Conservation (phyloP, 2,797 vertebrate species). For the Menidia menidia region DNA sequence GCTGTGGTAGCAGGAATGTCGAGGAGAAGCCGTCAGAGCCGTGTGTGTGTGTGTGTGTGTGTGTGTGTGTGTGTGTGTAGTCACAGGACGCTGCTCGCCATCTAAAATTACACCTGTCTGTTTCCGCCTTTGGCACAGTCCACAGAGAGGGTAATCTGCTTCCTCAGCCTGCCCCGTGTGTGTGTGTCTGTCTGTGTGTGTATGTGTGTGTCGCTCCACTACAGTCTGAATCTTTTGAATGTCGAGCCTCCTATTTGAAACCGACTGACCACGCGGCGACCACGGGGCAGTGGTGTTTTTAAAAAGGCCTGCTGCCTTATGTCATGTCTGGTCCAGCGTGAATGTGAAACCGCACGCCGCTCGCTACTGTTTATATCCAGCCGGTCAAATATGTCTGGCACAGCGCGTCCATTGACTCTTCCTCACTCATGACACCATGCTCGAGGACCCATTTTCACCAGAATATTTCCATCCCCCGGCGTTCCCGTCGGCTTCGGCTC, state of each 20-base stretch:
- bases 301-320: conserved; percentile 74
- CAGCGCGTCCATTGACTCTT: conserved; percentile 50
- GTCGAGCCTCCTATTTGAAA: conserved; percentile 71
- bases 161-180: conserved; percentile 56
- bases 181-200: conserved; percentile 7
- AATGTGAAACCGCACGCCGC: conserved; percentile 72
- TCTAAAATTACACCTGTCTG: conserved; percentile 84
- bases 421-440: conserved; percentile 35
- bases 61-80: conserved; percentile 38
- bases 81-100: conserved; percentile 55
- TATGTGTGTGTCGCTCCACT: conserved; percentile 10
- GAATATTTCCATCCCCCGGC: too few relatives aligned
- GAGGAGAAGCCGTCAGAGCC: conserved; percentile 14
- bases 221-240: conserved; percentile 62
- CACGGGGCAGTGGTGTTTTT: conserved; percentile 70
- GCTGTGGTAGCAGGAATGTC: conserved; percentile 11
- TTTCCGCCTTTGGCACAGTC: conserved; percentile 75
- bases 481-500: too few relatives aligned
- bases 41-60: conserved; percentile 33
- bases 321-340: conserved; percentile 78
- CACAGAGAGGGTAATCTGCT: conserved; percentile 71
- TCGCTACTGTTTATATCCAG: conserved; percentile 74
- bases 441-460: not conserved
- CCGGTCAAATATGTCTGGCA: conserved; percentile 62
- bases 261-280: conserved; percentile 48